Conservation (phyloP, 2,797 vertebrate genomes). For the Phrynocephalus guinanensis region DNA sequence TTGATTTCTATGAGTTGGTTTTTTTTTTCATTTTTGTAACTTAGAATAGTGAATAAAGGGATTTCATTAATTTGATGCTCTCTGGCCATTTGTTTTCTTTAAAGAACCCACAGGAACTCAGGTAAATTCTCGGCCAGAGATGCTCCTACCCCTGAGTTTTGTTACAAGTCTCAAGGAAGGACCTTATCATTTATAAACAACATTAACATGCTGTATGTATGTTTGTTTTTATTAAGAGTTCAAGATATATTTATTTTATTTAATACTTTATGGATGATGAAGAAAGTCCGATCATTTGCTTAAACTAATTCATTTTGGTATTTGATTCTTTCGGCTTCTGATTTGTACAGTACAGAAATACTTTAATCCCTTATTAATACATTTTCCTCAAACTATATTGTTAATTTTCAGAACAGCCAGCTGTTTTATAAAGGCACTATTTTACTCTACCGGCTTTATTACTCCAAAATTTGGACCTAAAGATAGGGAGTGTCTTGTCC, state of each 20-base stretch:
- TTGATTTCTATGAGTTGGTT: too few relatives aligned
- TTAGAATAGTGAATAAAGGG: too few relatives aligned
- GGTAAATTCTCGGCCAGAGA: too few relatives aligned
- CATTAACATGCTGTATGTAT: not conserved
- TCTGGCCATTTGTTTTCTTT: too few relatives aligned
- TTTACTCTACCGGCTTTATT: constrained; percentile 36
- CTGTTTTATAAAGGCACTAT: constrained; percentile 14
- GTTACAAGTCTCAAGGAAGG: not conserved
- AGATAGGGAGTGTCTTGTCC: not conserved
- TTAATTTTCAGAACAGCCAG: constrained; percentile 24
- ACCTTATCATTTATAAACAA: not conserved
- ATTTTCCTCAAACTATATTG: constrained; percentile 24
- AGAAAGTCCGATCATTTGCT: not conserved
- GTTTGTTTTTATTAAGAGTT: too few relatives aligned
- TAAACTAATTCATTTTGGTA: not conserved
- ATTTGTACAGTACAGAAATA: not conserved
- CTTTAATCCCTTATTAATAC: constrained; percentile 42
- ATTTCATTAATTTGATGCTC: too few relatives aligned
- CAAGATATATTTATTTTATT: not conserved
- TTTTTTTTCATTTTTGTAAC: too few relatives aligned
- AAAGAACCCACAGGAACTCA: too few relatives aligned
- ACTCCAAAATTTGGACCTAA: constrained; percentile 17
- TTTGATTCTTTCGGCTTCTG: not conserved
- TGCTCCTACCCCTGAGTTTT: too few relatives aligned
- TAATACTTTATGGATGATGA: not conserved